Conservation (phyloP, 2,113 vertebrate genomes). For the Pundamilia nyererei region DNA sequence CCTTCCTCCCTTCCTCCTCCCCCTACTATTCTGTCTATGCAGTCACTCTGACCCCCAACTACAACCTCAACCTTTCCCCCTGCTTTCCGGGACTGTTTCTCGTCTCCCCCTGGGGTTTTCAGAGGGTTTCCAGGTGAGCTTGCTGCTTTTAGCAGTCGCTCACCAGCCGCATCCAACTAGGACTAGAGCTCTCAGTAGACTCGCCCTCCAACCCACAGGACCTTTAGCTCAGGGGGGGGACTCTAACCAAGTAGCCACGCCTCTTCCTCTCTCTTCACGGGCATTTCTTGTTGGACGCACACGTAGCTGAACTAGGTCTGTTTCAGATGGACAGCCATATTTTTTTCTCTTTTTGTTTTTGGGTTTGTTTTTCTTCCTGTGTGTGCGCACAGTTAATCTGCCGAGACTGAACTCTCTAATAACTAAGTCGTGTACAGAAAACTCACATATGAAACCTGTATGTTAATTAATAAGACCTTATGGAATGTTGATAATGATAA, state of each 20-base stretch:
- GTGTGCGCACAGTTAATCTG: constrained; percentile 41
- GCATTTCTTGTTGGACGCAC: constrained; percentile 65
- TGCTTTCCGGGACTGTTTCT: constrained; percentile 43
- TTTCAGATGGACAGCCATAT: constrained; percentile 60
- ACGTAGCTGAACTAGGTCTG: constrained; percentile 51
- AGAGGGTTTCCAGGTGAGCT: background rate
- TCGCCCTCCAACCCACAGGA: constrained; percentile 1
- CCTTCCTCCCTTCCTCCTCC: constrained; percentile 2
- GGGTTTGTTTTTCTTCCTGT: constrained; percentile 12
- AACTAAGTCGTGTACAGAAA: constrained; percentile 65
- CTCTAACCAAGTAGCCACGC: constrained; percentile 59
- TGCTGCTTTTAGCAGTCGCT: background rate
- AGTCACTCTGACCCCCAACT: constrained; percentile 59
- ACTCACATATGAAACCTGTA: constrained; percentile 67
- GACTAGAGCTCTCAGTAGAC: constrained; percentile 5
- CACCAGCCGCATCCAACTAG: background rate
- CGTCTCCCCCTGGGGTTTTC: constrained; percentile 22
- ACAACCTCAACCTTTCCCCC: constrained; percentile 41
- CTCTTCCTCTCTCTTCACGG: constrained; percentile 66
- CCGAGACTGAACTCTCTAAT: constrained; percentile 58
- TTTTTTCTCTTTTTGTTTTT: constrained; percentile 26
- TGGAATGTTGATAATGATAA: constrained; percentile 71
- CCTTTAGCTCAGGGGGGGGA: constrained; percentile 49
- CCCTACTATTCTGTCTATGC: constrained; percentile 66
- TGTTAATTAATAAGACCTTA: constrained; percentile 71